A percentile compares a stretch with the other conserved stretches of the same genome.
phyloP scores from a whole-genome alignment of 2,888 invertebrate species.

The Dexiosoma caninum region DNA sequence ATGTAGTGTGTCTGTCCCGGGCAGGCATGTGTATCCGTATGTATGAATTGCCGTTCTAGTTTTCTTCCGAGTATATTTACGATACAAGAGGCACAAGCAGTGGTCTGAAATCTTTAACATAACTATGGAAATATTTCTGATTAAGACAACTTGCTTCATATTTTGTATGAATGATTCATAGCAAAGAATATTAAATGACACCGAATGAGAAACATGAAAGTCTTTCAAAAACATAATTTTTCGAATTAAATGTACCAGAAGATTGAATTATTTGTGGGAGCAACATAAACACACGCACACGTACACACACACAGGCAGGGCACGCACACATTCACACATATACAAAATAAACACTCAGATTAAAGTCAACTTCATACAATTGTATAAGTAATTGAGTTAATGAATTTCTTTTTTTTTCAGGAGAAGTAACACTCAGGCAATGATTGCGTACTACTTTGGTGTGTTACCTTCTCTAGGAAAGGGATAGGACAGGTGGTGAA shows the following conservation, averaged over 20 bases:
- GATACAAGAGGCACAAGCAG: not conserved
- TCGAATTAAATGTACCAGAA: conserved; percentile 16
- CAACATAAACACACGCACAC: conserved; percentile 10
- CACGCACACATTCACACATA: not conserved
- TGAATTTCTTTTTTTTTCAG: too few species aligned
- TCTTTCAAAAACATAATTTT: conserved; percentile 37
- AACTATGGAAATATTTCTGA: not conserved
- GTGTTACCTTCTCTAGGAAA: too few species aligned
- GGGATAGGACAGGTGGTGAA: too few species aligned
- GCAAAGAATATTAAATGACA: conserved; percentile 21
- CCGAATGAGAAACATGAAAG: conserved; percentile 22
- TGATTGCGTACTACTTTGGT: too few species aligned
- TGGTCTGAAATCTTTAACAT: not conserved
- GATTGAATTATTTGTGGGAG: conserved; percentile 24
- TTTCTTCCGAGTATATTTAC: conserved; percentile 2
- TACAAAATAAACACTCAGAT: not conserved
- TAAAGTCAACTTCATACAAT: too few species aligned
- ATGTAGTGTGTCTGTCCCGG: not conserved
- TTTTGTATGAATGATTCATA: conserved; percentile 6
- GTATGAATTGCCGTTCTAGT: conserved; percentile 4
- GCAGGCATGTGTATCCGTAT: conserved; percentile 11
- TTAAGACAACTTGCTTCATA: conserved; percentile 22
- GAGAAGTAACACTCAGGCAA: too few species aligned
- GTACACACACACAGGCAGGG: not conserved
- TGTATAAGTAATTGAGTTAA: too few species aligned